These are phyloP conservation scores for Rhadina sibilatrix DNA, from an alignment of 2,113 vertebrate species.

Conservation along the genomic window DNA sequence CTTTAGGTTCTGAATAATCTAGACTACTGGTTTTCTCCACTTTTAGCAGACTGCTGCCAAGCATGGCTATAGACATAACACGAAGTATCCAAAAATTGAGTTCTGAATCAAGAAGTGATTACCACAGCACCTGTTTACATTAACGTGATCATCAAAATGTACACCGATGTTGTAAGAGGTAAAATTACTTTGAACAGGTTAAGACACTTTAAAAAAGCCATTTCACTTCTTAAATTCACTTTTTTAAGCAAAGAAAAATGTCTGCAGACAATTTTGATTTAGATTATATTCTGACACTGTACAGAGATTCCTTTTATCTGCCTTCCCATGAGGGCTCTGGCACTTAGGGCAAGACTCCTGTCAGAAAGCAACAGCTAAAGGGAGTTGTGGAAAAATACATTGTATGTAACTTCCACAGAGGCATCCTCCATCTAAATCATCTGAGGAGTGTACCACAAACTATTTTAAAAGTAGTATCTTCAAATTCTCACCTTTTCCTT, in stretches of 20 bases:
- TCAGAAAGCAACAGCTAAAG: background rate
- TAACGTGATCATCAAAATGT: background rate
- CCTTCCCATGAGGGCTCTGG: background rate
- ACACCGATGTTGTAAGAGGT: background rate
- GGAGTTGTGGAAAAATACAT: background rate
- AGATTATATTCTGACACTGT: background rate
- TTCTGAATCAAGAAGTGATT: background rate
- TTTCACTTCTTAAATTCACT: background rate
- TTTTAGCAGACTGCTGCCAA: background rate
- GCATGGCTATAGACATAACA: background rate
- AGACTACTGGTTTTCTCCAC: background rate
- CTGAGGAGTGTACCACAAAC: background rate
- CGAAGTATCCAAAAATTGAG: background rate
- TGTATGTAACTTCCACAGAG: background rate
- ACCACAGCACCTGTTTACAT: background rate
- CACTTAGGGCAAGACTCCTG: background rate
- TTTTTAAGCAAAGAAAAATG: background rate
- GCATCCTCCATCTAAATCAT: background rate
- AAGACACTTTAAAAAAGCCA: background rate
- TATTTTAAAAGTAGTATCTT: background rate
- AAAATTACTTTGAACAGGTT: background rate
- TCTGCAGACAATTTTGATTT: background rate
- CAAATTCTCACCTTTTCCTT: constrained; percentile 87
- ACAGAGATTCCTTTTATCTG: background rate
- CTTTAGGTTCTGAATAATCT: background rate